phyloP scores from a whole-genome alignment of 2,797 vertebrate species.

The Coreius guichenoti region DNA sequence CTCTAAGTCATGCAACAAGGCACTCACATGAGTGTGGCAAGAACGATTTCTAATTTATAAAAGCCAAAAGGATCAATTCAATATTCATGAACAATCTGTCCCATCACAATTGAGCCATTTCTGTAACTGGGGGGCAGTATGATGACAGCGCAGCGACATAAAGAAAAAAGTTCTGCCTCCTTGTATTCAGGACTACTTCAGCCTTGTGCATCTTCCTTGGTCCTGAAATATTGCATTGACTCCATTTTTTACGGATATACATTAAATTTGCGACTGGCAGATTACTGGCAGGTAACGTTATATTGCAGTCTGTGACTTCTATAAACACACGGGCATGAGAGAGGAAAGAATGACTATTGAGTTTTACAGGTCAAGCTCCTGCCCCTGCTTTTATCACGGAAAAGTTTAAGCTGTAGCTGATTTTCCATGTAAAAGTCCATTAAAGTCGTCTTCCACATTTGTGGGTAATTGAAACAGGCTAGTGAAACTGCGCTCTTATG shows the following conservation, averaged over 20 bases:
- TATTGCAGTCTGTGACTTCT: slow-evolving; percentile 29
- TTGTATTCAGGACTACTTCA: slow-evolving; percentile 58
- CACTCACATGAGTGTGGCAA: slow-evolving; percentile 71
- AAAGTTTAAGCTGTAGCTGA: slow-evolving; percentile 24
- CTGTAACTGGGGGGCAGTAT: slow-evolving; percentile 79
- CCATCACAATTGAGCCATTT: slow-evolving; percentile 77
- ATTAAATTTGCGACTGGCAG: slow-evolving; percentile 2
- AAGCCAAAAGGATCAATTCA: slow-evolving; percentile 85
- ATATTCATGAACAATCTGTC: slow-evolving; percentile 88
- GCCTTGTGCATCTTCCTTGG: not conserved
- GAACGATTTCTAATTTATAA: slow-evolving; percentile 84
- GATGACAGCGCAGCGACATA: slow-evolving; percentile 68
- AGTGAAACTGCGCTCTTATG: slow-evolving; percentile 33
- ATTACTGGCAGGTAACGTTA: not conserved
- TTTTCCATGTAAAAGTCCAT: slow-evolving; percentile 39
- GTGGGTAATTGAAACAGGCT: slow-evolving; percentile 45
- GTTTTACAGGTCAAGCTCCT: slow-evolving; percentile 25
- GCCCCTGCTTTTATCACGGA: slow-evolving; percentile 43
- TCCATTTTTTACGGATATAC: not conserved
- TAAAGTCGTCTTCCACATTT: slow-evolving; percentile 23
- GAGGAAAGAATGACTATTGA: slow-evolving; percentile 32
- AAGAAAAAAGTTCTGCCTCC: slow-evolving; percentile 76
- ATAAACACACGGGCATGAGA: slow-evolving; percentile 13
- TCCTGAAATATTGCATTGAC: not conserved
- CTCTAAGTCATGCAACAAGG: slow-evolving; percentile 74